Evolutionary conservation across 2,113 vertebrate species (phyloP), one percentile per base, ranked within the genome.

Genomic region (Corythaeola cristata): DNA sequence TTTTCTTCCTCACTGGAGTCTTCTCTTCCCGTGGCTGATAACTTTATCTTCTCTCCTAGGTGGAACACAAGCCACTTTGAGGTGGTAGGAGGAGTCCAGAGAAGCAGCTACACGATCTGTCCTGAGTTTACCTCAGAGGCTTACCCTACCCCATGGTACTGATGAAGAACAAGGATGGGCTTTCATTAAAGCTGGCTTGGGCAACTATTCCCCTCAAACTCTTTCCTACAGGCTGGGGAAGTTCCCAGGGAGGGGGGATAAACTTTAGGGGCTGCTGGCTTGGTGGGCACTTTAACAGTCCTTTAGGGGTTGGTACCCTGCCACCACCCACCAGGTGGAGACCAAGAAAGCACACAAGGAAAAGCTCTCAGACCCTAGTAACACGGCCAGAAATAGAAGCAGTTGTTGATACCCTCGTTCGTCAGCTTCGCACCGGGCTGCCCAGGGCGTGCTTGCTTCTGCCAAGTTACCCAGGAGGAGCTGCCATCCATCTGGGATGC

Each of bases 61-160:
- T 98, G 98, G 98, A 85, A 97, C 72, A 95, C 87, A 4, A 97
- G 97, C 89, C 96, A 97, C 55, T 98, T 98, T 92, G 87, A 66
- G 81, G 97, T 32, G 44, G n/a, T 45, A 1, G 91, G 97, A 84
- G 96, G 95, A 35, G 13, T 71, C 50, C 94, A 91, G 87, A 94
- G 81, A 89, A 77, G 95, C 85, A 98, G 69, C 93, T 98, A 84
- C 67, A 35, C 77, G 3, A 85, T 98, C 64, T 96, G 98, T 53
- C 97, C 97, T 2, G 96, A 98, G 8, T 97, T 98, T 86, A 23
- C 49, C 52, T 98, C 97, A 0, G 97, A 98, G 71, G 47, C 41
- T 74, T 96, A 27, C 71, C 92, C 89, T 44, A 20, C n/a, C 7
- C 64, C 69, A 3, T 5, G 2, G 4, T 60, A 9, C 66, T 91